Conservation (phyloP, 1,140 invertebrate species). For the Riptortus pedestris region DNA sequence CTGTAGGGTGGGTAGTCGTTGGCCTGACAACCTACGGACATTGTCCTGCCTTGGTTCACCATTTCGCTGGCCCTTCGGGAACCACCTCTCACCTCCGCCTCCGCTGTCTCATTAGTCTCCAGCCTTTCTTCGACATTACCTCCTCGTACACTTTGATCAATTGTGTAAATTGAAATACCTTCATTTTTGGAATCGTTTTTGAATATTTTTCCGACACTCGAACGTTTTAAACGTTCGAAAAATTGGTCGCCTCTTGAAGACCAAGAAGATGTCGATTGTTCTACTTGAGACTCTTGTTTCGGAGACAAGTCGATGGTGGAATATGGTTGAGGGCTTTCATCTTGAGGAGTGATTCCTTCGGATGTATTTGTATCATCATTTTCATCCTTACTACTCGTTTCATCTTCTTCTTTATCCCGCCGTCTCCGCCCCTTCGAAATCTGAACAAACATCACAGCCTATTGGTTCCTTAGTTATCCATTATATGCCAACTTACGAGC, state of each 20-base stretch:
- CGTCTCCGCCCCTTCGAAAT: conserved; percentile 15
- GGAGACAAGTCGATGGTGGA: neutral
- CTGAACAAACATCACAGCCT: conserved; percentile 22
- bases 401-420: neutral
- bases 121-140: neutral
- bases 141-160: conserved; percentile 11
- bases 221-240: neutral
- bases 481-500: neutral
- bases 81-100: neutral
- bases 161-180: conserved; percentile 14
- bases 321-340: neutral
- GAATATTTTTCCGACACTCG: neutral
- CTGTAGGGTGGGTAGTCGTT: conserved; percentile 27
- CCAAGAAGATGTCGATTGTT: neutral
- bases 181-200: neutral
- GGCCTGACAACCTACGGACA: conserved; percentile 7
- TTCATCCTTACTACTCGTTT: neutral
- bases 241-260: neutral
- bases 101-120: neutral
- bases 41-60: neutral
- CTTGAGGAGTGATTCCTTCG: neutral
- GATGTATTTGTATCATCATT: neutral
- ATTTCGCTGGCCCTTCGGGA: neutral
- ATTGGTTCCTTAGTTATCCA: neutral
- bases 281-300: neutral